A percentile compares a stretch with the other conserved stretches of the same genome.
phyloP scores from a whole-genome alignment of 2,113 vertebrate species.

The Bubo blakistoni region DNA sequence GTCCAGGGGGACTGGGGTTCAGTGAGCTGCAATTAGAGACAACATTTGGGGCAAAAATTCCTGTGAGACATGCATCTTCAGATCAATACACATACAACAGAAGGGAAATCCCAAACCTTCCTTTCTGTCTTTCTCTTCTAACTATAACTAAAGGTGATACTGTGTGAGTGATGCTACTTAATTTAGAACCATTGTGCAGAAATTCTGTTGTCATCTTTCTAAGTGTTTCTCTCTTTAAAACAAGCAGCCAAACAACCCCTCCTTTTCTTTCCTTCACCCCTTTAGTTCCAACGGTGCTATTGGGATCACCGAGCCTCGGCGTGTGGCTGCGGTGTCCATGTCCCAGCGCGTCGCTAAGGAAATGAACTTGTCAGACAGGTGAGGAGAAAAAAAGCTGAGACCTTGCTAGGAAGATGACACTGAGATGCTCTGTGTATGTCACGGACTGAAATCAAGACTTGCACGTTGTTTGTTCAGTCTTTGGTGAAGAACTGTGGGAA shows the following conservation, averaged over 20 bases:
- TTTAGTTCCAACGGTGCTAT: constrained; percentile 75
- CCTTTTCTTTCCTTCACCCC: neutral
- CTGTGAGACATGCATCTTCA: neutral
- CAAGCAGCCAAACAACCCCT: neutral
- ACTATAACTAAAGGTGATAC: accelerated
- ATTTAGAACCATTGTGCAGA: neutral
- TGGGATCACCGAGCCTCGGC: constrained; percentile 91
- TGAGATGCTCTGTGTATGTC: neutral
- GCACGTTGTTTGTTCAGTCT: neutral
- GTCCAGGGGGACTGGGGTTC: neutral
- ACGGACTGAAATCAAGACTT: neutral
- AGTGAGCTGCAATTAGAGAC: neutral
- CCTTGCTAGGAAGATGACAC: neutral
- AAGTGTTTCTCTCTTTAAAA: neutral
- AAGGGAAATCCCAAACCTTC: neutral
- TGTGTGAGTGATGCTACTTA: neutral
- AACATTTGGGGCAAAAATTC: neutral
- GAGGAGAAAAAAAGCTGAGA: neutral
- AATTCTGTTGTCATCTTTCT: neutral
- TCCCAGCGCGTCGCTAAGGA: constrained; percentile 91
- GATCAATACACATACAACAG: accelerated
- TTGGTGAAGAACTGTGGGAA: neutral
- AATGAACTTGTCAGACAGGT: constrained; percentile 92
- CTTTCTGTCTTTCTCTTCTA: neutral
- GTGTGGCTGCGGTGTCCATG: constrained; percentile 94